Conservation (phyloP, 23 tunicate species). For the Halocynthia aurantium region DNA sequence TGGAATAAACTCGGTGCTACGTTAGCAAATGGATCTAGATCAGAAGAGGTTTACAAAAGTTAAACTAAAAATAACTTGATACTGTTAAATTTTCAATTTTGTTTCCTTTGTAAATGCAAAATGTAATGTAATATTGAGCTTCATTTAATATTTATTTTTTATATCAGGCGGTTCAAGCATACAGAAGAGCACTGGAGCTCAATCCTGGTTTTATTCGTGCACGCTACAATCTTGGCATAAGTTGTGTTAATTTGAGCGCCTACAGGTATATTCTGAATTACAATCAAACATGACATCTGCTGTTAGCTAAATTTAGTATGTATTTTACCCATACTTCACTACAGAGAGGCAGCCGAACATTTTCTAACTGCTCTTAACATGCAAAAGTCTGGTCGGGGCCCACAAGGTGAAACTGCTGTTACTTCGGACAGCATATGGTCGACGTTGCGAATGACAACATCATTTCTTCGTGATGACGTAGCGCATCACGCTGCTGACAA, state of each 20-base stretch:
- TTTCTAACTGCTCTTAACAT: slow-evolving; percentile 76
- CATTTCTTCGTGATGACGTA: slow-evolving; percentile 52
- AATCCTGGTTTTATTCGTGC: slow-evolving; percentile 92
- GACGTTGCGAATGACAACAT: slow-evolving; percentile 68
- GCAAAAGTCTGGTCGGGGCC: slow-evolving; percentile 70
- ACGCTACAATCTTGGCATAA: slow-evolving; percentile 89
- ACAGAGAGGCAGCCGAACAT: slow-evolving; percentile 84
- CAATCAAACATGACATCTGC: slow-evolving; percentile 1
- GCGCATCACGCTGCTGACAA: slow-evolving; percentile 55
- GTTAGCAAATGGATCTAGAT: slow-evolving; percentile 73
- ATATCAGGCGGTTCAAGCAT: slow-evolving; percentile 79
- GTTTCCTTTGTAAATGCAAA: no score
- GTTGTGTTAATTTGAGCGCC: slow-evolving; percentile 83
- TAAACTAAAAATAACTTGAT: neutral
- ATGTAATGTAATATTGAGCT: neutral
- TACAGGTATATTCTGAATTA: slow-evolving; percentile 45
- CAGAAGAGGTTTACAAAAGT: slow-evolving; percentile 95
- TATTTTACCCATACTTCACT: neutral
- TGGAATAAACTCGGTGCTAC: slow-evolving; percentile 97
- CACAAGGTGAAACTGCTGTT: slow-evolving; percentile 66
- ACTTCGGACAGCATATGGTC: slow-evolving; percentile 90
- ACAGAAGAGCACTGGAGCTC: slow-evolving; percentile 74
- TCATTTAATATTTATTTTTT: neutral
- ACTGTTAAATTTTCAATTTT: neutral
- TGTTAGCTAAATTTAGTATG: neutral